Base-by-base conservation (phyloP, 2,797 vertebrate genomes). In the Oreonectes daqikongensis region DNA sequence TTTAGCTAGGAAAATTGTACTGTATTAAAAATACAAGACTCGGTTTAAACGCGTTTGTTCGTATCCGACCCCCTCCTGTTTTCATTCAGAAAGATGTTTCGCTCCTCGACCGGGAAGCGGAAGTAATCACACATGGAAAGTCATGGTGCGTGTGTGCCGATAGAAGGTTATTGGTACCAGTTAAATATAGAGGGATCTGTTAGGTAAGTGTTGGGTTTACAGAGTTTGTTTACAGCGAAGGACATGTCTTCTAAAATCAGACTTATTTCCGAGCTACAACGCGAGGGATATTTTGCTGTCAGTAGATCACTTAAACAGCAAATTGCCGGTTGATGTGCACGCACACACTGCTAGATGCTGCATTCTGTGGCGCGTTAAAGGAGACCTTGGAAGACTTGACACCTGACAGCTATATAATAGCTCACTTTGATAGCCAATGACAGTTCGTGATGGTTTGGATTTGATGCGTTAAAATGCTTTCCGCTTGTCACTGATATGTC, bases 101-200 rank as follows among this genome's bases (percentile, higher is more conserved):
- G 81, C 77, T 72, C 86, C 85, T 72, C 87, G 91, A 93, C 92
- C 92, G 81, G 94, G 94, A 94, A 94, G 90, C 90, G 94, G 93
- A 94, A 94, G 84, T 44, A 44, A 20, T 61, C 72, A 18, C 81
- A 60, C 75, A 82, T 81, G 82, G 81, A 85, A 88, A 90, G 89
- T 92, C 88, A 87, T 85, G 86, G 86, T 86, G 86, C 80, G 30
- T 82, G 87, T 81, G 80, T 82, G 68, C 85, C 67, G 87, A 85
- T 83, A 85, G 91, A 93, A 93, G 93, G 93, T 93, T 93, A 92
- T 85, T 79, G 78, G 57, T 76, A 73, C 30, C 68, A 72, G 71
- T 65, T 55, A 68, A 18, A 38, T 50, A 57, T 68, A 64, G 77
- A 82, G 74, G 72, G 75, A 75, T 61, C 72, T 60, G 42, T 66